Conservation (phyloP, 37 sponge, comb jelly and placozoan genomes). For the Bolinopsis microptera region DNA sequence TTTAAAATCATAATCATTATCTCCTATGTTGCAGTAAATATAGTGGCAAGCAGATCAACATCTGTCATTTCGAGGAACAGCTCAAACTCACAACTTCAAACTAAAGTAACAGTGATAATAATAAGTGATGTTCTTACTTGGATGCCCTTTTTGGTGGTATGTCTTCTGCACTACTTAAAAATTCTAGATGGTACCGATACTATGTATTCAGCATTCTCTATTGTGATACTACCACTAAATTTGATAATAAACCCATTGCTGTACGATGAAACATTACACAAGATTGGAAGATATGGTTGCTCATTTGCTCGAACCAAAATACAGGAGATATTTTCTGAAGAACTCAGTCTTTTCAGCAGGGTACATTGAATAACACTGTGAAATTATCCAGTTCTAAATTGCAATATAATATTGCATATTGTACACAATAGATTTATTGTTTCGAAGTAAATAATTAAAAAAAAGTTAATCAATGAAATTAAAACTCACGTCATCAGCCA, state of each 20-base stretch:
- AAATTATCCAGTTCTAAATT: neutral
- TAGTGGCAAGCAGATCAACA: neutral
- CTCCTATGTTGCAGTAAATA: neutral
- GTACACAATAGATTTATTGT: neutral
- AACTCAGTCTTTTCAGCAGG: neutral
- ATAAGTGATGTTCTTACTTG: neutral
- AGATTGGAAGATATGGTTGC: neutral
- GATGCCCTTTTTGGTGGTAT: neutral
- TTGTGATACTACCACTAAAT: neutral
- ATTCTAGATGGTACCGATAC: neutral
- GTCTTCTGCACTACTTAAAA: neutral
- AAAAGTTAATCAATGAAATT: neutral
- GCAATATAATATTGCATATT: too few species aligned
- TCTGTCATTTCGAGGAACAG: neutral
- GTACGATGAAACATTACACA: neutral
- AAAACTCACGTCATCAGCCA: slow-evolving; percentile 9
- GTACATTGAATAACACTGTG: neutral
- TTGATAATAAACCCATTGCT: neutral
- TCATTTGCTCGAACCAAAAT: neutral
- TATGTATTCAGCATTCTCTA: neutral
- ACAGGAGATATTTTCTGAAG: neutral
- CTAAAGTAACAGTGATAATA: neutral
- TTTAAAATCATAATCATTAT: neutral
- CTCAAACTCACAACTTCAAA: neutral
- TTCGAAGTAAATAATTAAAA: neutral